phyloP scores from a whole-genome alignment of 2,797 vertebrate genomes.

The Chrosomus eos region DNA sequence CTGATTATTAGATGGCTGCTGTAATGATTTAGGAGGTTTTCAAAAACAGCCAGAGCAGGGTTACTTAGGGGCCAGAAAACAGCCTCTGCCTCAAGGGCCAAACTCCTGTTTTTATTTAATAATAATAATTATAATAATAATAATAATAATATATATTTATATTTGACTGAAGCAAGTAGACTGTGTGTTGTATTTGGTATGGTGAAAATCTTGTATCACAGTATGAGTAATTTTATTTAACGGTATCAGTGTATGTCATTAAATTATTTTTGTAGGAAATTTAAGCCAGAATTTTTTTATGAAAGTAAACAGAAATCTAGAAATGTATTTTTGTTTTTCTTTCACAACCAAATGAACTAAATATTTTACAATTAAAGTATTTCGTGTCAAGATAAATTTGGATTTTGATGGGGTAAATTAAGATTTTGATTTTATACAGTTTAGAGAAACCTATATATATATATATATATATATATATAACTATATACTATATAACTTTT shows the following conservation, averaged over 20 bases:
- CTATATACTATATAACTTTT: too few relatives aligned
- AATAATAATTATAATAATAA: too few relatives aligned
- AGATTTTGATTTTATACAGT: too few relatives aligned
- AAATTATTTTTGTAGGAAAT: not conserved
- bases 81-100: not conserved
- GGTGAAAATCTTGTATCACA: not conserved
- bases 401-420: too few relatives aligned
- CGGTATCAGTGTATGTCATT: too few relatives aligned
- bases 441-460: too few relatives aligned
- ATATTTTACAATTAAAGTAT: too few relatives aligned
- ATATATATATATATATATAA: too few relatives aligned
- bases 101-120: not conserved
- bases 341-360: too few relatives aligned
- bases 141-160: too few relatives aligned
- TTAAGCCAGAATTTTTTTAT: not conserved
- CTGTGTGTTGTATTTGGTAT: not conserved
- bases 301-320: not conserved
- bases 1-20: not conserved
- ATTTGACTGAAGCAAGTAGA: not conserved
- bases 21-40: slow-evolving; percentile 20
- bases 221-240: not conserved
- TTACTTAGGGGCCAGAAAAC: not conserved
- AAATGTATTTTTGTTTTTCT: too few relatives aligned
- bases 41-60: not conserved
- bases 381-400: too few relatives aligned